phyloP scores from a whole-genome alignment of 2,888 invertebrate species.

The Orthonychiurus folsomi region DNA sequence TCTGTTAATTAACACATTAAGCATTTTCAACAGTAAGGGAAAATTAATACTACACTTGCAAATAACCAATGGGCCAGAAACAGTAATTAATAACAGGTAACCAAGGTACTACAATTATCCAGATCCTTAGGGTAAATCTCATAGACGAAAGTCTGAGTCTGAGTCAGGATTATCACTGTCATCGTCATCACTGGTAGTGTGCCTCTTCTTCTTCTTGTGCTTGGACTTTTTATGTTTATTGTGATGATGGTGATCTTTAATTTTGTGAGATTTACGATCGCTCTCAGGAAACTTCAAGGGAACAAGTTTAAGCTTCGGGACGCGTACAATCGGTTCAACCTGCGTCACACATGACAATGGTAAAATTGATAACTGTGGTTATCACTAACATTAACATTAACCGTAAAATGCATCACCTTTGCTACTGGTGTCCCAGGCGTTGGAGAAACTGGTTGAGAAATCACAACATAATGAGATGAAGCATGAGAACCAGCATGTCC shows the following conservation, averaged over 20 bases:
- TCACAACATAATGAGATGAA: conserved; percentile 23
- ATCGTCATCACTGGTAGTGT: conserved; percentile 55
- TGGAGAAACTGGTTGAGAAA: conserved; percentile 17
- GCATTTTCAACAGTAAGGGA: no score
- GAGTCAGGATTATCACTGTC: conserved; percentile 49
- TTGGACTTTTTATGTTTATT: conserved; percentile 41
- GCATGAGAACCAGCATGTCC: conserved; percentile 10
- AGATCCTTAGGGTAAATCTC: no score
- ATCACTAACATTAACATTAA: no score
- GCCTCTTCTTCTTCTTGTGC: conserved; percentile 52
- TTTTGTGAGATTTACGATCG: conserved; percentile 25
- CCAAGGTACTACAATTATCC: no score
- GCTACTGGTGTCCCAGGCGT: conserved; percentile 5
- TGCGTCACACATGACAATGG: no score
- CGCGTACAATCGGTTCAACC: conserved; percentile 28
- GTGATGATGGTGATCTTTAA: conserved; percentile 32
- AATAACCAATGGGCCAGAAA: no score
- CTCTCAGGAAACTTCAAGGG: conserved; percentile 38
- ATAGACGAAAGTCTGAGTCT: conserved; percentile 41
- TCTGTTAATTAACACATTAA: no score
- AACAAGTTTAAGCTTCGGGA: conserved; percentile 48
- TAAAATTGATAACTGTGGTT: no score
- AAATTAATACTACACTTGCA: no score
- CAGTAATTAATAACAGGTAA: no score
- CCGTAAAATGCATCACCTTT: no score